phyloP scores from a whole-genome alignment of 2,113 vertebrate species.

The Pluvianellus socialis region DNA sequence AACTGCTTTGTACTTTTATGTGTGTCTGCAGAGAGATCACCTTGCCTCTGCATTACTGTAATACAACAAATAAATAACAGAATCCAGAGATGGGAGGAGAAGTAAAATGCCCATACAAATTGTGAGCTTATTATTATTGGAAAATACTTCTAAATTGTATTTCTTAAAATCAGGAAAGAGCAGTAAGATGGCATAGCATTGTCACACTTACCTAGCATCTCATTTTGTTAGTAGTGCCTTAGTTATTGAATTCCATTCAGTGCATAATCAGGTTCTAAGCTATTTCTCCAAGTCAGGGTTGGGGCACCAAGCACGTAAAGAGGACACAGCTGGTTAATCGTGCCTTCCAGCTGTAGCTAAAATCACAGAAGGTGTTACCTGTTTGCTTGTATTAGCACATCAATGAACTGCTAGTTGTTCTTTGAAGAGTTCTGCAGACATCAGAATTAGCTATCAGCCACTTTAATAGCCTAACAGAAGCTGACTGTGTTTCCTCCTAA shows the following conservation, averaged over 20 bases:
- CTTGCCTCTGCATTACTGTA: background rate
- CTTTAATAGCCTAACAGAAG: background rate
- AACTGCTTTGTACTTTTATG: background rate
- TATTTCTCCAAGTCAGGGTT: background rate
- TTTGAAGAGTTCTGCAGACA: conserved; percentile 2
- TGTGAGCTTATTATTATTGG: background rate
- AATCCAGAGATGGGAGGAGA: background rate
- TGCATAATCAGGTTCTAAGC: background rate
- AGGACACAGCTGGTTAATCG: background rate
- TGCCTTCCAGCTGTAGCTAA: conserved; percentile 19
- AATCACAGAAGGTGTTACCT: background rate
- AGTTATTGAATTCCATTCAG: background rate
- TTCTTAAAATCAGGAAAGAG: background rate
- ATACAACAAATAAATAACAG: background rate
- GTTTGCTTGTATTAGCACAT: background rate
- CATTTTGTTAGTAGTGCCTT: background rate
- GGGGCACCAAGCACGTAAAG: background rate
- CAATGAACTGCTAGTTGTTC: background rate
- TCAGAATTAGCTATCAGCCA: background rate
- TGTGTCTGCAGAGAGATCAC: background rate
- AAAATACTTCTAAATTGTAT: background rate
- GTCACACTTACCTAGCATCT: background rate
- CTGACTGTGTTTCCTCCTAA: background rate
- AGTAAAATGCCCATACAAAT: background rate
- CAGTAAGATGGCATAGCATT: background rate